These are phyloP conservation scores for Eremophila alpestris DNA, from an alignment of 2,797 vertebrate species.

Conservation along the genomic window DNA sequence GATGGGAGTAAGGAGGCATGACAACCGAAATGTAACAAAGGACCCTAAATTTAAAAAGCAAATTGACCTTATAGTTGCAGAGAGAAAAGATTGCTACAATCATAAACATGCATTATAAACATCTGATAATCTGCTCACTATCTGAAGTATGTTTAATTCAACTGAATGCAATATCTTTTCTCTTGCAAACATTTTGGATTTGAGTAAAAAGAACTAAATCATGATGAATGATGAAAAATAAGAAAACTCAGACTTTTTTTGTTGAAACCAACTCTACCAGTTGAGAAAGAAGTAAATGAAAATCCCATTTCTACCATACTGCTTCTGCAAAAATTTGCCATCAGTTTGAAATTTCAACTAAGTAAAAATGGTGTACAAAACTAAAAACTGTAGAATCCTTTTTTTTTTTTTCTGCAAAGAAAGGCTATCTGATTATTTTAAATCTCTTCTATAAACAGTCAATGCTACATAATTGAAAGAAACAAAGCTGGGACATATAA, in stretches of 20 bases:
- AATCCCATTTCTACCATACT: not conserved
- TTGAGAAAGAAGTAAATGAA: not conserved
- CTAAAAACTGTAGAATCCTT: not conserved
- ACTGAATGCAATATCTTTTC: not conserved
- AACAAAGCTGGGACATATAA: not conserved
- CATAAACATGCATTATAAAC: not conserved
- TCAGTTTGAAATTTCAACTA: not conserved
- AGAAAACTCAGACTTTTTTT: not conserved
- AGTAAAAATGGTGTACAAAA: not conserved
- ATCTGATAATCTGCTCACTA: not conserved
- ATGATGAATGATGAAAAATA: not conserved
- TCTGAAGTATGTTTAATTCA: not conserved
- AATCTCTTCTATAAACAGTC: not conserved
- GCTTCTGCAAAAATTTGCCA: not conserved
- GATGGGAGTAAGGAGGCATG: not conserved
- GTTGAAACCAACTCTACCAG: not conserved
- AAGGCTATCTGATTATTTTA: not conserved
- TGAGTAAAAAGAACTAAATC: not conserved
- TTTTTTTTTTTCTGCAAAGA: not conserved
- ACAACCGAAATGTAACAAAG: constrained; percentile 3
- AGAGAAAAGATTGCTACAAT: not conserved
- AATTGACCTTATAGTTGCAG: not conserved
- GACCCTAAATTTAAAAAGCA: not conserved
- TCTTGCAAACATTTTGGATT: not conserved
- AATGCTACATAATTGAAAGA: not conserved